These are phyloP conservation scores for Oxygymnocypris stewartii DNA, from an alignment of 2,113 vertebrate species.

Conservation along the genomic window DNA sequence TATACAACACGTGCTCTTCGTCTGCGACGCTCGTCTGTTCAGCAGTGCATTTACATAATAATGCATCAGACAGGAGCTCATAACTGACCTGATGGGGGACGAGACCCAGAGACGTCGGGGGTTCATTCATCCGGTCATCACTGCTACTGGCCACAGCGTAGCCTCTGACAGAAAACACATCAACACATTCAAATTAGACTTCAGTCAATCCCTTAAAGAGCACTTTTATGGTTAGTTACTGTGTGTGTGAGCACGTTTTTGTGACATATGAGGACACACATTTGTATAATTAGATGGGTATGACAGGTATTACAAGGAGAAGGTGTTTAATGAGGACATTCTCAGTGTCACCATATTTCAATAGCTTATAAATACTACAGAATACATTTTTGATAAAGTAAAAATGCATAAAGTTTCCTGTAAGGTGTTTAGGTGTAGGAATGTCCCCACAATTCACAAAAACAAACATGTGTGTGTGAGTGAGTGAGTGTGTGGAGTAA, in stretches of 20 bases:
- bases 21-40: neutral
- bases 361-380: no score
- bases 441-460: no score
- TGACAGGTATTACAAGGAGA: no score
- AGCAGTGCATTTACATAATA: neutral
- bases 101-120: slow-evolving; percentile 93
- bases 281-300: no score
- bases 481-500: no score
- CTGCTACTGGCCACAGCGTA: slow-evolving; percentile 97
- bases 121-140: slow-evolving; percentile 97
- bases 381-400: no score
- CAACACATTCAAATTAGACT: neutral
- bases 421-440: no score
- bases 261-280: neutral
- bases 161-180: slow-evolving; percentile 75
- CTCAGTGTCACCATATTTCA: no score
- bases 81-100: slow-evolving; percentile 95
- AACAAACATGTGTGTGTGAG: no score
- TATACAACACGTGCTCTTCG: neutral
- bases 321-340: no score
- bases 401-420: no score
- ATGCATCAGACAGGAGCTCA: neutral
- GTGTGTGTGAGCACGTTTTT: neutral
- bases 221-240: neutral
- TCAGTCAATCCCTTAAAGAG: neutral